A percentile compares a stretch with the other conserved stretches of the same genome.
These are phyloP conservation scores for Drosophila asahinai DNA, from an alignment of 1,140 invertebrate species.

Conservation along the genomic window DNA sequence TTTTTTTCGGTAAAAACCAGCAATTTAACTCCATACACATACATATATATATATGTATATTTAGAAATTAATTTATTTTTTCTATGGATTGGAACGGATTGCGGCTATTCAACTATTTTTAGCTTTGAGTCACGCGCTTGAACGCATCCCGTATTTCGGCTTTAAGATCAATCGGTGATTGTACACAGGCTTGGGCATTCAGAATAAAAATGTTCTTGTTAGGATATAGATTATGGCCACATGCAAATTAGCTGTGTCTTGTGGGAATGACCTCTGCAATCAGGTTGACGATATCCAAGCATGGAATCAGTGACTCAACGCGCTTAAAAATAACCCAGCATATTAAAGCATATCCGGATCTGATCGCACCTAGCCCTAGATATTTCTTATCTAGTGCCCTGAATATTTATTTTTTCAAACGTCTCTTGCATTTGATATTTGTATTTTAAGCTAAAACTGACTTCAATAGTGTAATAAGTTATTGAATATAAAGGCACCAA, in stretches of 20 bases:
- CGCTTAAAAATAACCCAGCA: not conserved
- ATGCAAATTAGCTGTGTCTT: slow-evolving; percentile 52
- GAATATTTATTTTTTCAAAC: not conserved
- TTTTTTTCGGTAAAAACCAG: slow-evolving; percentile 62
- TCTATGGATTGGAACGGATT: slow-evolving; percentile 24
- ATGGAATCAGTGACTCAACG: slow-evolving; percentile 19
- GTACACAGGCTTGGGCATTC: not conserved
- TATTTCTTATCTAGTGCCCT: not conserved
- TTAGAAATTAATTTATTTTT: slow-evolving; percentile 37
- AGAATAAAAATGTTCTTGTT: slow-evolving; percentile 19
- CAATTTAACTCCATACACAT: slow-evolving; percentile 57
- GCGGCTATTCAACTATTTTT: slow-evolving; percentile 66
- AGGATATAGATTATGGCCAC: slow-evolving; percentile 43
- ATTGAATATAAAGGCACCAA: too few species aligned
- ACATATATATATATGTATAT: slow-evolving; percentile 21
- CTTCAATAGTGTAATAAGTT: too few species aligned
- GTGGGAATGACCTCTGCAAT: slow-evolving; percentile 1
- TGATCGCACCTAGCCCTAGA: not conserved
- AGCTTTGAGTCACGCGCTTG: slow-evolving; percentile 64
- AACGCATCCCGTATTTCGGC: slow-evolving; percentile 52
- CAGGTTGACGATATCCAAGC: slow-evolving; percentile 25
- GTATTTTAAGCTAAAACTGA: too few species aligned
- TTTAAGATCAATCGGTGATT: slow-evolving; percentile 6
- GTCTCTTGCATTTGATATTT: too few species aligned
- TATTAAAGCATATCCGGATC: slow-evolving; percentile 27